Conservation (phyloP, 2,888 invertebrate genomes). For the Tridacna crocea region DNA sequence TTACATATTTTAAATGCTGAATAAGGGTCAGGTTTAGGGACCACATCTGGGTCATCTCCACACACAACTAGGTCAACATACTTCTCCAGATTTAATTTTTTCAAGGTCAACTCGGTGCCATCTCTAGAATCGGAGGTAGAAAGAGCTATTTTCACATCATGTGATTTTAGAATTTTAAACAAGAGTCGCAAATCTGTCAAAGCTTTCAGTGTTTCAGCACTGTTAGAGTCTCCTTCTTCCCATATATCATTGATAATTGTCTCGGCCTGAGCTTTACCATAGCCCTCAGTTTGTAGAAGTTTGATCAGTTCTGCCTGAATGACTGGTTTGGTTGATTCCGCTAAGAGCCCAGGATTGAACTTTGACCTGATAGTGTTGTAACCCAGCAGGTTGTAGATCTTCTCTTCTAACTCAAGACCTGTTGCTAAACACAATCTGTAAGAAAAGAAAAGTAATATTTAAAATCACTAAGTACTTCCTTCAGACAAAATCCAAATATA, state of each 20-base stretch:
- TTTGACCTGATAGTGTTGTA: conserved; percentile 79
- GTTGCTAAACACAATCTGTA: conserved; percentile 77
- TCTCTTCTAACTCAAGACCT: conserved; percentile 80
- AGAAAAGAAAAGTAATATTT: neutral
- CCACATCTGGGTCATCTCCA: conserved; percentile 83
- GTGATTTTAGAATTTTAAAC: conserved; percentile 82
- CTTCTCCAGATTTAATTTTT: conserved; percentile 69
- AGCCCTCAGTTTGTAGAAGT: conserved; percentile 77
- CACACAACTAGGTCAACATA: conserved; percentile 84
- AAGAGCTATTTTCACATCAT: conserved; percentile 84
- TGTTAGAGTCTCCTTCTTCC: conserved; percentile 78
- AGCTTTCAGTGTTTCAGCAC: conserved; percentile 78
- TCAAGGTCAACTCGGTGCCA: conserved; percentile 71
- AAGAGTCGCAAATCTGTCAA: conserved; percentile 83
- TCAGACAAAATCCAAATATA: too few relatives aligned
- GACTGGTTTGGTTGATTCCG: conserved; percentile 82
- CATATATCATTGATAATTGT: conserved; percentile 78
- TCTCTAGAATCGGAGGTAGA: conserved; percentile 84
- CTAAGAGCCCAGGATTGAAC: conserved; percentile 83
- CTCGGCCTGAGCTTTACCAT: conserved; percentile 60
- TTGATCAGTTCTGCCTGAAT: conserved; percentile 70
- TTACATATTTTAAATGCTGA: conserved; percentile 83
- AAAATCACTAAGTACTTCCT: too few relatives aligned
- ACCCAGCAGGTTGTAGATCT: conserved; percentile 83
- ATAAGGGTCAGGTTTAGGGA: conserved; percentile 84